phyloP scores from a whole-genome alignment of 2,888 invertebrate species.

The Heliothis peltigera region DNA sequence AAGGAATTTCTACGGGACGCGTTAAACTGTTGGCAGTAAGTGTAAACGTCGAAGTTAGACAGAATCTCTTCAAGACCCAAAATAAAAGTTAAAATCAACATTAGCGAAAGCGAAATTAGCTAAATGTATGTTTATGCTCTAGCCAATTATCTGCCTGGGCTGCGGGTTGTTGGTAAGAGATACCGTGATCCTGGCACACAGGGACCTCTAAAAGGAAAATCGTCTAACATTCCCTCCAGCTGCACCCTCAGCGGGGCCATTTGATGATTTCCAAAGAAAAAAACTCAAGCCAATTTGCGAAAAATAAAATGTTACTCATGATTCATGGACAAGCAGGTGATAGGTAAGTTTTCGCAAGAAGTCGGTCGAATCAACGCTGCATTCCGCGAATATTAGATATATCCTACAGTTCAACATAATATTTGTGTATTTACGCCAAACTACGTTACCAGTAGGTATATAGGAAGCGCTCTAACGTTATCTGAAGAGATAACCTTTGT shows the following conservation, averaged over 20 bases:
- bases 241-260: too few relatives aligned
- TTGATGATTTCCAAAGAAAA: too few relatives aligned
- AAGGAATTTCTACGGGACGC: too few relatives aligned
- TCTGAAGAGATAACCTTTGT: conserved; percentile 57
- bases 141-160: not conserved
- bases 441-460: conserved; percentile 31
- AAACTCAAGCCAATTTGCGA: too few relatives aligned
- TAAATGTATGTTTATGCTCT: conserved; percentile 2
- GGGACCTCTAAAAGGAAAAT: too few relatives aligned
- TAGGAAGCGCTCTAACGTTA: conserved; percentile 53
- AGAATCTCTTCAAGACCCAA: too few relatives aligned
- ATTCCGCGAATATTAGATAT: conserved; percentile 11
- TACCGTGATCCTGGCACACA: too few relatives aligned
- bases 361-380: conserved; percentile 6
- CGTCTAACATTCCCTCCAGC: too few relatives aligned
- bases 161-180: too few relatives aligned
- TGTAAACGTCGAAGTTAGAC: too few relatives aligned
- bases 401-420: conserved; percentile 8
- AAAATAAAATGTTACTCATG: conserved; percentile 49
- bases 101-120: conserved; percentile 2
- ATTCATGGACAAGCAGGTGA: conserved; percentile 36
- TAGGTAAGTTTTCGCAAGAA: conserved; percentile 11
- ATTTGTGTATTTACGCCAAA: conserved; percentile 6
- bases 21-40: too few relatives aligned
- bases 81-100: too few relatives aligned